Evolutionary conservation across 2,888 invertebrate species (phyloP), one percentile per base, ranked within the genome.

Genomic region (Drosophila subquinaria): DNA sequence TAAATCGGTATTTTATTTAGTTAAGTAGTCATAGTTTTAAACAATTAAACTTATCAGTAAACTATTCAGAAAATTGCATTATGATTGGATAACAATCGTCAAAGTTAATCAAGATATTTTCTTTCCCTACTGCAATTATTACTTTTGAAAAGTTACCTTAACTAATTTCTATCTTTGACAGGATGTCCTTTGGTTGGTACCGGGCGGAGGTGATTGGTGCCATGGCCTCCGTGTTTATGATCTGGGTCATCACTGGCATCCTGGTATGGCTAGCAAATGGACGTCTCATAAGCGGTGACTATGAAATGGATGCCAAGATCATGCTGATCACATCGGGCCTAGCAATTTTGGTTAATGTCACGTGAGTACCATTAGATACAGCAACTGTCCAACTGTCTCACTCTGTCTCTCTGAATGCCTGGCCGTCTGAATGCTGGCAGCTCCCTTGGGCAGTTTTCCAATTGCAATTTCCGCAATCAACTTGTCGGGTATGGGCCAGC

Each of bases 151-250:
- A 20, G 50, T 40, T 50, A 42, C 10, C 4, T 10, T 9, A 43
- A 17, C 15, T 43, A 4, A 27, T 65, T 33, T 65, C 9, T 68
- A 50, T 82, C 65, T 64, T 79, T 82, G 82, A 35, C 92, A 95
- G 95, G 89, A 97, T 99, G 97, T 96, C 97, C 48, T 99, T 98
- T 93, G 97, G 97, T 5, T 99, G 97, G 96, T 97, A 99, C 93
- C 94, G 99, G 62, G 98, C 98, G 0, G 98, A 98, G 94, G 99
- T 99, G 5, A 96, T 99, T 75, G 99, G 99, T n/a, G 99, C 99
- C 0, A 93, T 99, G 75, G 96, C 97, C 13, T 99, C 99, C 0
- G 99, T 99, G 3, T 94, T 99, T 2, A 94, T 99, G 92, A 98
- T 99, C 90, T 99, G 99, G 99, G 97, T 99, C 73, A 97, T 99